Base-by-base conservation (phyloP, 2,888 invertebrate genomes). In the Schrankia costaestrigalis region DNA sequence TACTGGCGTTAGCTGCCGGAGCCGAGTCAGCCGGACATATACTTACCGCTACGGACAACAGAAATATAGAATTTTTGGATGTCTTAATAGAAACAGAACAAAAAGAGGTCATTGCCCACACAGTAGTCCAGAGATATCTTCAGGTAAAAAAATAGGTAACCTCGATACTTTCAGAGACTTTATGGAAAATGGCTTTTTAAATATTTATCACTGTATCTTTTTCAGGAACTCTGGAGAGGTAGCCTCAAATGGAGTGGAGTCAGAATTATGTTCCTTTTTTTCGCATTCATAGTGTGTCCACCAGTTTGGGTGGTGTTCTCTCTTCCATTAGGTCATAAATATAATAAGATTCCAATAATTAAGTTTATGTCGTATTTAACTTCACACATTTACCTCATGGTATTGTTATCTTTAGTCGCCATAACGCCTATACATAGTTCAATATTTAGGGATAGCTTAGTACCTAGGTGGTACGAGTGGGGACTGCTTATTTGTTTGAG, bases 281-380 rank as follows among this genome's bases (percentile, higher is more conserved):
- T 98, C 67, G 92, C 95, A 54, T 96, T 99, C 75, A 92, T 99
- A 66, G 86, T 97, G 33, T 97, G 97, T 71, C 99, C 99, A 21
- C 97, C 98, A 3, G 93, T 99, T 17, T 99, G 98, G 98, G 89
- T 98, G 56, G 93, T 95, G 29, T 97, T 98, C 78, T 97, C 98
- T 46, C 92, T 98, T 71, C 98, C 98, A 31, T 87, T 98, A 70
- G 96, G 96, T 23, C 97, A 97, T 89, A 95, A 95, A 82, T 97
- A 95, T 88, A 96, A 97, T 90, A 97, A 98, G 90, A 97, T 99
- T 66, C 99, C 99, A 38, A 98, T 99, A 71, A 98, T 99, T 71
- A 99, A 99, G 88, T 99, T 99, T 87, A 98, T 99, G 95, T 98
- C 98, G 25, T 99, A 99, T 85, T 91, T 99, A 63, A 98, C 99